Percentiles rank a stretch among this genome's conserved stretches.
Evolutionary conservation across 2,797 vertebrate species (phyloP).

Genomic region (Dallia pectoralis): DNA sequence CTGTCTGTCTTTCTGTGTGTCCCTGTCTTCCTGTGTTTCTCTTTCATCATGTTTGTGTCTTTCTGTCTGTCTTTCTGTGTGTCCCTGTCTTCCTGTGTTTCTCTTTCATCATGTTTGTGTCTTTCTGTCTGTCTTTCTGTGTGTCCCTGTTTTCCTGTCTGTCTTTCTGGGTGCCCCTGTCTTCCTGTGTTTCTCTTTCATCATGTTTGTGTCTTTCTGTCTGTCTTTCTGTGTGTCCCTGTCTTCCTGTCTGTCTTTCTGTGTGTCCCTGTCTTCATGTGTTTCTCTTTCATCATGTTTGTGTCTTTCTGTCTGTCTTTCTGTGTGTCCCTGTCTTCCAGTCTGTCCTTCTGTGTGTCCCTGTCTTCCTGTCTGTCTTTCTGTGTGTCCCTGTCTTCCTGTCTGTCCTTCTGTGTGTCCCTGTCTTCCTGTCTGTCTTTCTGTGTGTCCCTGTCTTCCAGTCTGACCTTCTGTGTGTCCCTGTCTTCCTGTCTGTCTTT

Average conservation of each 20-base stretch:
- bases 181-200: background rate
- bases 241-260: too few species aligned
- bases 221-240: too few species aligned
- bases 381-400: background rate
- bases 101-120: too few species aligned
- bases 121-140: too few species aligned
- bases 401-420: constrained; percentile 12
- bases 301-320: constrained; percentile 2
- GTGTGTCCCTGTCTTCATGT: background rate
- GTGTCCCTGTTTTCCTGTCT: too few species aligned
- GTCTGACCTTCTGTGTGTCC: constrained; percentile 52
- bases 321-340: constrained; percentile 33
- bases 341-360: constrained; percentile 32
- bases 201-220: background rate
- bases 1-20: too few species aligned
- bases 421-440: constrained; percentile 19
- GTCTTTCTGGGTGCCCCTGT: background rate
- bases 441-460: background rate
- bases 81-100: too few species aligned
- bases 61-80: too few species aligned
- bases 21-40: too few species aligned
- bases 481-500: background rate
- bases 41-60: too few species aligned
- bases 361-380: background rate
- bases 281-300: constrained; percentile 13